Percentiles rank a stretch among this genome's conserved stretches.
phyloP scores from a whole-genome alignment of 2,797 vertebrate species.

The Notolepis coatsorum region DNA sequence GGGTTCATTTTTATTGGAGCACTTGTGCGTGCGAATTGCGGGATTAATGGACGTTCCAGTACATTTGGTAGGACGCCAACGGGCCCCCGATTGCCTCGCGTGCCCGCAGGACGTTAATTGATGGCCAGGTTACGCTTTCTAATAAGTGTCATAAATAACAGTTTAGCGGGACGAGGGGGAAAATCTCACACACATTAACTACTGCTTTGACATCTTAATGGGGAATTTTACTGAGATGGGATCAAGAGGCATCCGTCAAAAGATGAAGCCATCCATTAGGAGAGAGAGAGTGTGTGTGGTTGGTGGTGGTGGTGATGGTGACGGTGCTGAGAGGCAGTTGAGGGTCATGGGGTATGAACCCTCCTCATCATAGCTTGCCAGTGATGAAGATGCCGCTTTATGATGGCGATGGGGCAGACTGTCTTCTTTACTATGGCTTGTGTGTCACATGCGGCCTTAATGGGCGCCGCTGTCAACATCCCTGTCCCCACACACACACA shows the following conservation, averaged over 20 bases:
- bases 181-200: slow-evolving; percentile 81
- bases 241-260: slow-evolving; percentile 75
- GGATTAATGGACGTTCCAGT: slow-evolving; percentile 81
- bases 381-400: slow-evolving; percentile 47
- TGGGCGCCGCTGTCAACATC: slow-evolving; percentile 75
- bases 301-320: too few relatives aligned
- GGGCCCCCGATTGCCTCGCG: slow-evolving; percentile 76
- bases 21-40: slow-evolving; percentile 72
- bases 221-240: slow-evolving; percentile 81
- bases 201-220: slow-evolving; percentile 85
- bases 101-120: slow-evolving; percentile 84
- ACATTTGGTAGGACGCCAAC: slow-evolving; percentile 80
- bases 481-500: slow-evolving; percentile 66
- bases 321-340: neutral
- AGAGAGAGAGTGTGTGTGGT: too few relatives aligned
- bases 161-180: slow-evolving; percentile 78
- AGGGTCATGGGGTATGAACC: slow-evolving; percentile 29
- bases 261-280: slow-evolving; percentile 71
- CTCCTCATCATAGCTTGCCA: slow-evolving; percentile 40
- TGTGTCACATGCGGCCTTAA: slow-evolving; percentile 72
- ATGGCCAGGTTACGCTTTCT: slow-evolving; percentile 81
- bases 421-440: slow-evolving; percentile 59
- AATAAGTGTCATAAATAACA: slow-evolving; percentile 87
- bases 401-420: slow-evolving; percentile 54
- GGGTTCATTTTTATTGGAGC: slow-evolving; percentile 68